Evolutionary conservation across 2,797 vertebrate genomes (phyloP).

Genomic region (Champsocephalus esox): DNA sequence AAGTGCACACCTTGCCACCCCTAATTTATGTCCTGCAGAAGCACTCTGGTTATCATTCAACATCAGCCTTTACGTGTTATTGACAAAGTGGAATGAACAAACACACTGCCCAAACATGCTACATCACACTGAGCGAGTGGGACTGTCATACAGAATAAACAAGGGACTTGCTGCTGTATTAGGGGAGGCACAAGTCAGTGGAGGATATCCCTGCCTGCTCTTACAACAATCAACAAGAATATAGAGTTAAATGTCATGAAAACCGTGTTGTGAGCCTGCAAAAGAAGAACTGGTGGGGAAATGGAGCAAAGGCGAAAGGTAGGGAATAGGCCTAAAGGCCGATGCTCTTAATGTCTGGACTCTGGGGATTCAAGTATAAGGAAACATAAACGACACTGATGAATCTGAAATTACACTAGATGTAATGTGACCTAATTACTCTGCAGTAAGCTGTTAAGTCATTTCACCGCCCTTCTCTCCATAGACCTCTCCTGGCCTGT

Average conservation of each 20-base stretch:
- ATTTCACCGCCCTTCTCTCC: conserved; percentile 79
- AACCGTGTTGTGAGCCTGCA: conserved; percentile 5
- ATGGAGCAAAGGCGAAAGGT: conserved; percentile 40
- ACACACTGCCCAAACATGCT: conserved; percentile 81
- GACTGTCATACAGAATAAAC: conserved; percentile 83
- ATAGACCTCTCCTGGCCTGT: conserved; percentile 80
- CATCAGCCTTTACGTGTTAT: conserved; percentile 81
- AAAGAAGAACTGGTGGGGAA: conserved; percentile 23
- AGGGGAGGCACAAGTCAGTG: conserved; percentile 55
- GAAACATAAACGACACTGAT: conserved; percentile 82
- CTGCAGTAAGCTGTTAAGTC: conserved; percentile 82
- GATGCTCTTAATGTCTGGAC: conserved; percentile 67
- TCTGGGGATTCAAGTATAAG: conserved; percentile 76
- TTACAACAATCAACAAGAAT: conserved; percentile 68
- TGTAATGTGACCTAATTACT: conserved; percentile 87
- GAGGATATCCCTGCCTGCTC: conserved; percentile 59
- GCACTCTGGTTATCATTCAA: conserved; percentile 78
- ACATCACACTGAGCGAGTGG: conserved; percentile 79
- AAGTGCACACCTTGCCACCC: conserved; percentile 53
- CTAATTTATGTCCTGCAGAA: conserved; percentile 56
- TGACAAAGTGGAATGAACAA: conserved; percentile 84
- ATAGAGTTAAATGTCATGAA: conserved; percentile 54
- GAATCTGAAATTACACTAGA: conserved; percentile 82
- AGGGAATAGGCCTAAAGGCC: conserved; percentile 63
- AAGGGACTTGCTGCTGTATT: conserved; percentile 54